These are phyloP conservation scores for Pseudobourletiella spinata DNA, from an alignment of 1,140 invertebrate genomes.

Conservation along the genomic window DNA sequence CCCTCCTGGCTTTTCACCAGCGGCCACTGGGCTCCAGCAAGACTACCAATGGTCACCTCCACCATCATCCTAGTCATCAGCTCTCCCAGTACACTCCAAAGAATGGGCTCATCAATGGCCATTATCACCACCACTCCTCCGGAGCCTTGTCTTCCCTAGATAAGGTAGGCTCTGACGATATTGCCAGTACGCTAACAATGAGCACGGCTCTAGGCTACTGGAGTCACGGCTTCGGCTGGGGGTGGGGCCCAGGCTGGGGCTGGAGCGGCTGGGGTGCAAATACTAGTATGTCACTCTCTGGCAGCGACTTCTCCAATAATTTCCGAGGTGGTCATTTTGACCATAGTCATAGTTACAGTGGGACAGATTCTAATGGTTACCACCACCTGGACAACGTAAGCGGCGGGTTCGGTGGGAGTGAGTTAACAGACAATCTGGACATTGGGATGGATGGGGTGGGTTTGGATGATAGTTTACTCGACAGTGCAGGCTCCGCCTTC, in stretches of 20 bases:
- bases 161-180: background rate
- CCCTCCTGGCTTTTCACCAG: background rate
- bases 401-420: background rate
- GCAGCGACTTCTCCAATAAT: background rate
- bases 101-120: slow-evolving; percentile 7
- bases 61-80: too few relatives aligned
- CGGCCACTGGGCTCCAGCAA: slow-evolving; percentile 3
- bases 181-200: background rate
- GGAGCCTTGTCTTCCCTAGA: background rate
- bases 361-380: background rate
- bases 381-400: slow-evolving; percentile 1
- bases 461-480: slow-evolving; percentile 1
- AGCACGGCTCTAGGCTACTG: slow-evolving; percentile 4
- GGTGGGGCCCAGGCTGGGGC: slow-evolving; percentile 6
- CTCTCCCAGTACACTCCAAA: background rate
- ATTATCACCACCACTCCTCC: slow-evolving; percentile 5
- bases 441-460: background rate
- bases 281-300: background rate
- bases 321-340: background rate
- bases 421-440: slow-evolving; percentile 2
- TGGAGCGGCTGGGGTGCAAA: slow-evolving; percentile 1
- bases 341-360: background rate
- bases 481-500: background rate
- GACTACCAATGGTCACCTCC: background rate
- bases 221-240: slow-evolving; percentile 1